These are phyloP conservation scores for Eristalis arbustorum DNA, from an alignment of 2,888 invertebrate species.

Conservation along the genomic window DNA sequence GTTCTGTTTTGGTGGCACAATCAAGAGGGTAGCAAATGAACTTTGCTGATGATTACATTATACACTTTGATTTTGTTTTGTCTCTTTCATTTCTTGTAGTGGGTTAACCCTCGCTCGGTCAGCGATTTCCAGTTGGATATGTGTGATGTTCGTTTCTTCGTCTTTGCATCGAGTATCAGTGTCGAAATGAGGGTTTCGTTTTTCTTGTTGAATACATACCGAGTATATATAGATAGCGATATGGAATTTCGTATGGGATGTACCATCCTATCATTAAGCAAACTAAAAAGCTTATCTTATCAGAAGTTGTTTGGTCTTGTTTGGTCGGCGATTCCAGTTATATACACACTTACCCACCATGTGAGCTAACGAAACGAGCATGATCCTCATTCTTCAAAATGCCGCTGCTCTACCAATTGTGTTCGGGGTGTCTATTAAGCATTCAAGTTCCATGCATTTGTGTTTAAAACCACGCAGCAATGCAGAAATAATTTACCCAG, in stretches of 20 bases:
- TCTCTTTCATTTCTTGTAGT: neutral
- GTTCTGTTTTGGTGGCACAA: neutral
- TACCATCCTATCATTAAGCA: neutral
- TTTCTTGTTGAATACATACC: neutral
- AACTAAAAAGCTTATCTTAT: neutral
- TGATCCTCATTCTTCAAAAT: neutral
- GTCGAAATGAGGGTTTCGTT: neutral
- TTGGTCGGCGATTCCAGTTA: neutral
- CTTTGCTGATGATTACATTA: conserved; percentile 67
- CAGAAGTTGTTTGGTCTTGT: neutral
- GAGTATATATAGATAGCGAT: neutral
- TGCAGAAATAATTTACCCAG: neutral
- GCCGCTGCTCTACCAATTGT: neutral
- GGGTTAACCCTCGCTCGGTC: conserved; percentile 17
- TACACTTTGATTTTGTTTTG: neutral
- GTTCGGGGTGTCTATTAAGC: neutral
- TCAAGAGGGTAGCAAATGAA: conserved; percentile 47
- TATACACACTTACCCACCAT: neutral
- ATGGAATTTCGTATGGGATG: neutral
- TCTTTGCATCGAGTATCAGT: neutral
- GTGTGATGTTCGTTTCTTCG: conserved; percentile 35
- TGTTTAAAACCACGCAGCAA: neutral
- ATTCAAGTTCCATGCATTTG: neutral
- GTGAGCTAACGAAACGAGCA: neutral
- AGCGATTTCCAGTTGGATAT: conserved; percentile 34